A percentile compares a stretch with the other conserved stretches of the same genome.
Evolutionary conservation across 2,113 vertebrate genomes (phyloP).

Genomic region (Nanorana parkeri): DNA sequence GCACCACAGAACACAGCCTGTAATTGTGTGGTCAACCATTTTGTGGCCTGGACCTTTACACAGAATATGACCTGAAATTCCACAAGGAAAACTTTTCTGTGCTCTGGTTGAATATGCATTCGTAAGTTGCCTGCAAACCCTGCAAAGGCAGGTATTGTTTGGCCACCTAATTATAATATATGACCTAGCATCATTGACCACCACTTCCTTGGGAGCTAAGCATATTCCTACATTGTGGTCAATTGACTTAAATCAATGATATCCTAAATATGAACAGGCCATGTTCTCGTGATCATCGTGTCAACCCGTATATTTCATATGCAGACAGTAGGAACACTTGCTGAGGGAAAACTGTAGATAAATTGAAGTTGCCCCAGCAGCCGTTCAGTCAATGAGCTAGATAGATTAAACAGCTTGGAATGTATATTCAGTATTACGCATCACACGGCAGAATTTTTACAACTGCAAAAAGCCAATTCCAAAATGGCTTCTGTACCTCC

Average conservation of each 20-base stretch:
- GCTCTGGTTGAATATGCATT: background rate
- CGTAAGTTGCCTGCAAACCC: background rate
- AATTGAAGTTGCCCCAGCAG: background rate
- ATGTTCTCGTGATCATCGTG: background rate
- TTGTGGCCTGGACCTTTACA: background rate
- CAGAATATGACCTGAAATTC: too few species aligned
- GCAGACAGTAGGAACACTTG: background rate
- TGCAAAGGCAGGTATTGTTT: too few species aligned
- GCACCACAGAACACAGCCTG: too few species aligned
- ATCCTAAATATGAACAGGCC: background rate
- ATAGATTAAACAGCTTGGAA: background rate
- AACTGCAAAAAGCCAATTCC: background rate
- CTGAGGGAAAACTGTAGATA: background rate
- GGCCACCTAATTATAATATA: too few species aligned
- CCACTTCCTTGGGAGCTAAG: background rate
- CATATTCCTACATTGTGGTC: background rate
- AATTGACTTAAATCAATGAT: background rate
- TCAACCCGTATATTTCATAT: background rate
- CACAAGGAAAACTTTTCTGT: background rate
- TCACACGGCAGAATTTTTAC: slow-evolving; percentile 6
- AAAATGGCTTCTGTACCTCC: background rate
- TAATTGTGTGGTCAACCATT: background rate
- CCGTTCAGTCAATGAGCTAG: background rate
- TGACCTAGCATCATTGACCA: background rate
- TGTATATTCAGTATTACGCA: slow-evolving; percentile 18